Percentiles rank a stretch among this genome's conserved stretches.
Conservation (phyloP, 1,140 invertebrate species). For the Linepithema humile region DNA sequence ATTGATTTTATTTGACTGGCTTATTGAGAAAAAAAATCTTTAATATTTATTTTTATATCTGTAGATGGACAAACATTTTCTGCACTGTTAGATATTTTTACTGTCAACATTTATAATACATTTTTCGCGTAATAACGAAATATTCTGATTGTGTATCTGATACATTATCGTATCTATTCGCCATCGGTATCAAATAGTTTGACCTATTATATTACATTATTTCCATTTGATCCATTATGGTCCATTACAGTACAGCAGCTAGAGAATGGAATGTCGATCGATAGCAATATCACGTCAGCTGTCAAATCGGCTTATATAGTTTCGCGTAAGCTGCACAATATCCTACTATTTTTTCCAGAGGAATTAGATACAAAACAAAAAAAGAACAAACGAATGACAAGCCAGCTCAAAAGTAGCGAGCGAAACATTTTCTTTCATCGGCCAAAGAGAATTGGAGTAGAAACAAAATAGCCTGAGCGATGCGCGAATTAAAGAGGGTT, state of each 20-base stretch:
- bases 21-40: background rate
- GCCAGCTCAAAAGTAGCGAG: slow-evolving; percentile 30
- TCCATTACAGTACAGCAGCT: background rate
- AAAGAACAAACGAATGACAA: slow-evolving; percentile 20
- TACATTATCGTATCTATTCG: background rate
- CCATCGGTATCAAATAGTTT: slow-evolving; percentile 11
- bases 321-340: background rate
- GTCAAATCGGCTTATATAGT: slow-evolving; percentile 37
- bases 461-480: background rate
- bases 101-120: background rate
- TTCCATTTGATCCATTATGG: background rate
- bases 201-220: slow-evolving; percentile 4
- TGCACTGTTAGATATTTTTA: slow-evolving; percentile 5
- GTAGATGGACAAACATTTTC: background rate
- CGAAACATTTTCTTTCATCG: slow-evolving; percentile 53
- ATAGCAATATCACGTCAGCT: slow-evolving; percentile 6
- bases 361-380: background rate
- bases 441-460: slow-evolving; percentile 50
- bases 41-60: background rate
- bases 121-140: background rate
- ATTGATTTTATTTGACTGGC: background rate
- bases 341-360: background rate
- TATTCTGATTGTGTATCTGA: background rate
- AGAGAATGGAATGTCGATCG: background rate
- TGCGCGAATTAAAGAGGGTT: slow-evolving; percentile 46